Percentiles rank a stretch among this genome's conserved stretches.
These are phyloP conservation scores for Gerris buenoi DNA, from an alignment of 1,140 invertebrate genomes.

Conservation along the genomic window DNA sequence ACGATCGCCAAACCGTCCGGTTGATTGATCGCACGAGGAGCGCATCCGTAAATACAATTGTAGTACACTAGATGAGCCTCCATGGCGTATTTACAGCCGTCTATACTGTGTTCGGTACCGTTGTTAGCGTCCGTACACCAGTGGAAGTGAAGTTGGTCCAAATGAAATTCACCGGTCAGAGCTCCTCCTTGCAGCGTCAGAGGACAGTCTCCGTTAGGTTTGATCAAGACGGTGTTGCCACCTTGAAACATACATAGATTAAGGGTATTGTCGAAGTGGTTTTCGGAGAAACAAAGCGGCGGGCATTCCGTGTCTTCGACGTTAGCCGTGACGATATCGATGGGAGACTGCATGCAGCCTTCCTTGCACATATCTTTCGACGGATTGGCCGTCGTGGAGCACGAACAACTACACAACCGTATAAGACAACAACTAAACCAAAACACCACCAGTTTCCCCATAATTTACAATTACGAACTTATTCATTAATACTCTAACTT, in stretches of 20 bases:
- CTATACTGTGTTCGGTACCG: not conserved
- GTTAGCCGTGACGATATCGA: not conserved
- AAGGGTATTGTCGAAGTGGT: not conserved
- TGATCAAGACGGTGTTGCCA: not conserved
- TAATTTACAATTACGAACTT: too few relatives aligned
- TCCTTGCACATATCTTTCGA: not conserved
- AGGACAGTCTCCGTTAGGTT: too few relatives aligned
- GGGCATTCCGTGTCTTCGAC: not conserved
- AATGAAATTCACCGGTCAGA: not conserved
- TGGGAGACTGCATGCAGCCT: not conserved
- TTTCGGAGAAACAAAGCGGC: not conserved
- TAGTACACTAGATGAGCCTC: conserved; percentile 1
- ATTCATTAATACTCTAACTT: too few relatives aligned
- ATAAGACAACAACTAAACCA: too few relatives aligned
- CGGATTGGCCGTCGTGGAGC: too few relatives aligned
- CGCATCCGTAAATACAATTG: not conserved
- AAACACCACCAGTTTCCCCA: too few relatives aligned
- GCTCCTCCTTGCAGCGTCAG: not conserved
- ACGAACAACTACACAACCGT: too few relatives aligned
- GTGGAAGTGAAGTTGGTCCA: conserved; percentile 2
- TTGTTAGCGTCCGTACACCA: not conserved
- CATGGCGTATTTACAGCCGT: not conserved
- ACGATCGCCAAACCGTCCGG: not conserved
- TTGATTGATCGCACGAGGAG: not conserved
- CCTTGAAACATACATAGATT: not conserved